Base-by-base conservation (phyloP, 1,140 invertebrate genomes). In the Drosophila tropicalis region DNA sequence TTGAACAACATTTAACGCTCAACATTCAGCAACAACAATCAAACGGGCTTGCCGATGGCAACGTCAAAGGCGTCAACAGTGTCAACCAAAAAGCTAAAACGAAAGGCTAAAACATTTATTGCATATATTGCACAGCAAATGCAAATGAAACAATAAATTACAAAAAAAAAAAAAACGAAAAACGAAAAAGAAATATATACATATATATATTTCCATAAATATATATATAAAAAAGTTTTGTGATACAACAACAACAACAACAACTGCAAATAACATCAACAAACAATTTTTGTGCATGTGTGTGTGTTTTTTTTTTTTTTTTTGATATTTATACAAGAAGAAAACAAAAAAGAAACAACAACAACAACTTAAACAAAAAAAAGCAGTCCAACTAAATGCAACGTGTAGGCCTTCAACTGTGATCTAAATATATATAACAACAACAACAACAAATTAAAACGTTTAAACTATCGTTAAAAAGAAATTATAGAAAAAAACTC, bases 351-450 rank as follows among this genome's bases (percentile, higher is more conserved):
- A 54, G 65, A 56, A 32, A 81, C 63, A 56, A 64, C 13, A 67
- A 62, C 25, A 63, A 34, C 51, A 60, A 47, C 34, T 62, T 29
- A 29, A 29, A 25, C 57, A 57, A 68, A 73, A 25, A 62, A 57
- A 68, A 73, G 19, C 70, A 81, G 70, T 73, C 70, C 79, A 86
- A 89, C 71, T 51, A 78, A 89, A 77, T 89, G 84, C 84, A 89
- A 89, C 84, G 84, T 76, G 85, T 87, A 90, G 85, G 90, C 90
- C 82, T 91, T 91, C 73, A 91, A 87, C 90, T 91, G 90, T 91
- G 90, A 91, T 91, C 87, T 81, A 80, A 72, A 74, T 66, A 71
- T 80, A 73, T 13, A 64, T 67, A 44, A 51, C 41, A 67, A 72
- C 54, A 68, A 36, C 51, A 65, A 70, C 56, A 32, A 36, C 47